Percentiles rank a stretch among this genome's conserved stretches.
Evolutionary conservation across 2,888 invertebrate genomes (phyloP).

Genomic region (Cephalotes varians): DNA sequence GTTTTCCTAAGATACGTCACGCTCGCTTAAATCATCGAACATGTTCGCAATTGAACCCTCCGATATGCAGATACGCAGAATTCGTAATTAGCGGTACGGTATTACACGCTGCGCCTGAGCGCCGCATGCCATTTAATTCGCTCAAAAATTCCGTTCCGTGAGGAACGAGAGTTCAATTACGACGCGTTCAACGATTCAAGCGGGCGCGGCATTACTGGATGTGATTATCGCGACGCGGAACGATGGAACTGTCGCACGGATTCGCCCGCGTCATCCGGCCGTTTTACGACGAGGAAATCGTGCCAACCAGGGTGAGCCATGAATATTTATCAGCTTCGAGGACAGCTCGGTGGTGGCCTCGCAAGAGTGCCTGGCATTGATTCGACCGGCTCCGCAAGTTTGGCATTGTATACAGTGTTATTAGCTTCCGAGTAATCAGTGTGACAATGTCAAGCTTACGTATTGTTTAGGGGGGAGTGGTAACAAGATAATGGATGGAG

Average conservation of each 20-base stretch:
- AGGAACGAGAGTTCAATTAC: conserved; percentile 36
- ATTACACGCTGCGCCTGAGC: not conserved
- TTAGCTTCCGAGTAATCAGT: conserved; percentile 48
- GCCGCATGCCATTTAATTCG: conserved; percentile 21
- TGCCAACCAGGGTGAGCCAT: conserved; percentile 54
- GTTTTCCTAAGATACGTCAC: not conserved
- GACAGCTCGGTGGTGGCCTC: conserved; percentile 43
- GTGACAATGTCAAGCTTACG: conserved; percentile 58
- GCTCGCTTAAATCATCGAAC: not conserved
- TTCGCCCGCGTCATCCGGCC: conserved; percentile 47
- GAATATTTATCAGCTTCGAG: conserved; percentile 70
- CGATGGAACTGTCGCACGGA: conserved; percentile 56
- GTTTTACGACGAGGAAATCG: conserved; percentile 61
- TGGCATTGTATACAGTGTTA: conserved; percentile 52
- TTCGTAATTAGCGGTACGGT: not conserved
- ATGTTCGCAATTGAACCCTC: not conserved
- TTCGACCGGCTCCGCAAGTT: conserved; percentile 54
- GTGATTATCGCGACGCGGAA: conserved; percentile 56
- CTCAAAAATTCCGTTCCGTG: conserved; percentile 18
- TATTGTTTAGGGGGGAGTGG: conserved; percentile 35
- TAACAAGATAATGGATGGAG: conserved; percentile 58
- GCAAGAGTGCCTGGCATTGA: conserved; percentile 45
- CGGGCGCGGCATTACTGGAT: conserved; percentile 41
- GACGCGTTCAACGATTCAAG: conserved; percentile 52
- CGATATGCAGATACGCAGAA: conserved; percentile 7